A percentile compares a stretch with the other conserved stretches of the same genome.
Evolutionary conservation across 2,888 invertebrate genomes (phyloP).

Genomic region (Pocota personata): DNA sequence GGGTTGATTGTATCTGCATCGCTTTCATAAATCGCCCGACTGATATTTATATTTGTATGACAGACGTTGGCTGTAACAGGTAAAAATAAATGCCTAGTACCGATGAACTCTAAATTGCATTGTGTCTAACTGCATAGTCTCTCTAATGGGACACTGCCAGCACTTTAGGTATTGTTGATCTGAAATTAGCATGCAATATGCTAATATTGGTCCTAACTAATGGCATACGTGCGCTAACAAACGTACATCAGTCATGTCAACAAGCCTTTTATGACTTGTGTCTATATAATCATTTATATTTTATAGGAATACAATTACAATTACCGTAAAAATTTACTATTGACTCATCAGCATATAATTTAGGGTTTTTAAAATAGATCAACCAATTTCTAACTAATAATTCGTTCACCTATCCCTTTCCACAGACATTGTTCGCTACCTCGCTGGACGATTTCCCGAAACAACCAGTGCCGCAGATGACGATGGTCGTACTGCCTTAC

Average conservation of each 20-base stretch:
- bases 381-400: not conserved
- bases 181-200: conserved; percentile 32
- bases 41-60: too few species aligned
- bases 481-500: conserved; percentile 92
- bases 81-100: not conserved
- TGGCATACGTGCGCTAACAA: not conserved
- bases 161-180: not conserved
- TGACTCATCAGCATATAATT: conserved; percentile 17
- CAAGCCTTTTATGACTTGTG: not conserved
- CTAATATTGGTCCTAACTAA: too few species aligned
- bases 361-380: not conserved
- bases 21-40: too few species aligned
- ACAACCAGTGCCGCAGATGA: conserved; percentile 91
- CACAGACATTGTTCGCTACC: conserved; percentile 84
- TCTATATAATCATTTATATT: not conserved
- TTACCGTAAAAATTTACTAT: too few species aligned
- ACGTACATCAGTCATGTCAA: not conserved
- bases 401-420: not conserved
- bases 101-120: not conserved
- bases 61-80: too few species aligned
- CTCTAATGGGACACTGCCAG: not conserved
- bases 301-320: not conserved
- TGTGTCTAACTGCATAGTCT: not conserved
- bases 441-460: conserved; percentile 92
- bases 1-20: too few species aligned